These are phyloP conservation scores for Dichetophora obliterata DNA, from an alignment of 2,888 invertebrate genomes.

Conservation along the genomic window DNA sequence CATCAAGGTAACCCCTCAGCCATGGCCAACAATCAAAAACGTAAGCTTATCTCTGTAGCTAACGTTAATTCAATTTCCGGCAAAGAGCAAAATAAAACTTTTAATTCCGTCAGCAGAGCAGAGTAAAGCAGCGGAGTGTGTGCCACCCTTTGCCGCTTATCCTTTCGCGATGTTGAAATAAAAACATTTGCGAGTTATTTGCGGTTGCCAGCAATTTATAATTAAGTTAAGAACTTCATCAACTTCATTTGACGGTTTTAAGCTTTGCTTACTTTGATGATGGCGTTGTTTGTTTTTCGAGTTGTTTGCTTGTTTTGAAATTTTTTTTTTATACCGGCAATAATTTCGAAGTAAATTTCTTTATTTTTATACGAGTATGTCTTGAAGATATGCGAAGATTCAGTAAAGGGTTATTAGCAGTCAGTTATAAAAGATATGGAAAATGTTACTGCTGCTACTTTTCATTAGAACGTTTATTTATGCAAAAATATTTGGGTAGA, in stretches of 20 bases:
- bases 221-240: conserved; percentile 60
- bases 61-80: conserved; percentile 62
- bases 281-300: conserved; percentile 31
- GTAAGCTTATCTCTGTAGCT: conserved; percentile 38
- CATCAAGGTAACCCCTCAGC: conserved; percentile 21
- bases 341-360: background rate
- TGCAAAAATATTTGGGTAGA: conserved; percentile 42
- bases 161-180: conserved; percentile 42
- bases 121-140: background rate
- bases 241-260: conserved; percentile 47
- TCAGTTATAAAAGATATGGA: background rate
- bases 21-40: background rate
- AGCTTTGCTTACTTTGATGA: conserved; percentile 35
- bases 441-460: conserved; percentile 38
- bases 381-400: background rate
- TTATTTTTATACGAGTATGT: background rate
- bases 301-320: background rate
- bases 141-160: background rate
- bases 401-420: background rate
- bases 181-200: conserved; percentile 55
- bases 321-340: background rate
- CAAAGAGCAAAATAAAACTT: conserved; percentile 60
- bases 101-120: conserved; percentile 15
- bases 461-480: conserved; percentile 53
- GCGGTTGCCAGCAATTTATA: conserved; percentile 62